phyloP scores from a whole-genome alignment of 2,113 vertebrate species.

The Equus przewalskii region DNA sequence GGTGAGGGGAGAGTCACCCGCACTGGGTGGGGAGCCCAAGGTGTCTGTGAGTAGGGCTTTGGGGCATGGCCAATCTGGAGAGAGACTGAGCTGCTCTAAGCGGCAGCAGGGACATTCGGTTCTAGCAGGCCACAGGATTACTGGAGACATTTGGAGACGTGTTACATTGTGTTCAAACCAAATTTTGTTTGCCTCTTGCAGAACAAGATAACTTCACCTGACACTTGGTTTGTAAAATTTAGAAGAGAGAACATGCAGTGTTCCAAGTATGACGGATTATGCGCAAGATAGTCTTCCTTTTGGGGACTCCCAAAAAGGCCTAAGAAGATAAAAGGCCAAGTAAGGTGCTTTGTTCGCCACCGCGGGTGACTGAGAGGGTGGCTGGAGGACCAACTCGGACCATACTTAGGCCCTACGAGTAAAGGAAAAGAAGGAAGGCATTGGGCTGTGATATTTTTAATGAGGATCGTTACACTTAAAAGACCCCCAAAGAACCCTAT shows the following conservation, averaged over 20 bases:
- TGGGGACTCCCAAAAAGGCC: background rate
- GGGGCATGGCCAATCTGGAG: background rate
- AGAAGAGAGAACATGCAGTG: background rate
- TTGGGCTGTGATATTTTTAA: background rate
- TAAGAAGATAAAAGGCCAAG: background rate
- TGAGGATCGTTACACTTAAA: slow-evolving; percentile 32
- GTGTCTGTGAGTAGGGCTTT: background rate
- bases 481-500: background rate
- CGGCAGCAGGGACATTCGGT: background rate
- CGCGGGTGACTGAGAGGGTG: background rate
- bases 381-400: background rate
- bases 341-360: background rate
- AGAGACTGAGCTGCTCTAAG: background rate
- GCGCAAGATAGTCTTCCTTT: background rate
- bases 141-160: background rate
- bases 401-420: background rate
- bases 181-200: slow-evolving; percentile 43
- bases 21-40: background rate
- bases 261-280: background rate
- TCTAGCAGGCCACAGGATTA: background rate
- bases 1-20: rapidly evolving
- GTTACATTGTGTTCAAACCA: background rate
- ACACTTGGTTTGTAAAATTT: slow-evolving; percentile 15
- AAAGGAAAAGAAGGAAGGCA: background rate
- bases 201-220: background rate